Conservation (phyloP, 1,140 invertebrate genomes). For the Drosophila cardini region DNA sequence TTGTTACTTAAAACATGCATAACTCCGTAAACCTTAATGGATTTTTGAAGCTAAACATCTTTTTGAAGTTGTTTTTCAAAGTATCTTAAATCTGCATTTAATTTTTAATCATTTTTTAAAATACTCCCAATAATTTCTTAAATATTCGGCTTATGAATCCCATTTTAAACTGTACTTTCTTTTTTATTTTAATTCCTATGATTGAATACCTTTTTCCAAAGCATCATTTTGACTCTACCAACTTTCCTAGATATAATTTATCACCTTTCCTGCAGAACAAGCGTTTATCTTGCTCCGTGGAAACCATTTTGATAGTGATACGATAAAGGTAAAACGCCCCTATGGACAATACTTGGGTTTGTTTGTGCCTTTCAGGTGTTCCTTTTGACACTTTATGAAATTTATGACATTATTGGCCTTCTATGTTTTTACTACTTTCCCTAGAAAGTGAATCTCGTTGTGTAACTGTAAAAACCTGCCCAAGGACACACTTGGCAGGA, state of each 20-base stretch:
- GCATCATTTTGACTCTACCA: background rate
- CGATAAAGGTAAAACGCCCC: slow-evolving; percentile 63
- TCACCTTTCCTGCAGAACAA: slow-evolving; percentile 1
- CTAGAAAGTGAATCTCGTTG: slow-evolving; percentile 61
- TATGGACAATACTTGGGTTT: slow-evolving; percentile 29
- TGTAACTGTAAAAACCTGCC: slow-evolving; percentile 66
- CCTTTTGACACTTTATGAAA: slow-evolving; percentile 82
- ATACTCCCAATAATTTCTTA: too few relatives aligned
- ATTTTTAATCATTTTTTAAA: background rate
- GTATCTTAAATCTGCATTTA: background rate
- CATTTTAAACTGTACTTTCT: too few relatives aligned
- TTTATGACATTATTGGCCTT: slow-evolving; percentile 78
- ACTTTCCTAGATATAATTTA: background rate
- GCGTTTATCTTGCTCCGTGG: slow-evolving; percentile 31
- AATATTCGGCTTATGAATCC: too few relatives aligned
- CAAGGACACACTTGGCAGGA: slow-evolving; percentile 51
- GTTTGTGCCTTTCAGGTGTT: slow-evolving; percentile 61
- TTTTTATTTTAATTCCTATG: too few relatives aligned
- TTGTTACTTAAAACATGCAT: too few relatives aligned
- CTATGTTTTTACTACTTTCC: slow-evolving; percentile 49
- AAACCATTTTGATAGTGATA: slow-evolving; percentile 34
- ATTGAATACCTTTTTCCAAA: background rate
- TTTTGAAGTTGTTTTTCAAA: background rate
- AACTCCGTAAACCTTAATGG: too few relatives aligned
- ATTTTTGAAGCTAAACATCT: too few relatives aligned